Base-by-base conservation (phyloP, 2,113 vertebrate species). In the Gracilinanus agilis region DNA sequence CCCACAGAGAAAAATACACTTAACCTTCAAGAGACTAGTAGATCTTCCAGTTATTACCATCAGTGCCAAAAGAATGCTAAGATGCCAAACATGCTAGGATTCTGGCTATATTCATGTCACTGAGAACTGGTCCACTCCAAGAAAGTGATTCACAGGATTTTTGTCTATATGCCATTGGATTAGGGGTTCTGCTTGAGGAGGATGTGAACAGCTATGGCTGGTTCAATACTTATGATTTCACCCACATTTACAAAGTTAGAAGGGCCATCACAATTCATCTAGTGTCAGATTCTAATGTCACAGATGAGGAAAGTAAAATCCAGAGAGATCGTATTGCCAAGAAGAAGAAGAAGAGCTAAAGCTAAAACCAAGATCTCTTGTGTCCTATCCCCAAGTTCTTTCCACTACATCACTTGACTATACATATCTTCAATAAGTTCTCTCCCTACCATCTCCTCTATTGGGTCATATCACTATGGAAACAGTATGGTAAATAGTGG, bases 11-110 rank as follows among this genome's bases (percentile, higher is more conserved):
- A 75, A 94, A 16, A 58, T 2, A 19, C 55, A 67, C 4, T 54
- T 90, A 93, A 58, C 67, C 53, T 29, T 0, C 49, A 49, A 0
- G 0, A 29, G 92, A 24, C 44, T 34, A 25, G n/a, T 54, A 9
- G 24, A 89, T 88, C 13, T n/a, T 19, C 0, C 23, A 12, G 56
- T 54, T 92, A 94, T 25, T 55, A 54, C 0, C 0, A 23, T n/a
- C 27, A 4, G 90, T 53, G 55, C 88, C 67, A 83, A 19, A 83
- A 2, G n/a, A 75, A 5, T 49, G 49, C 49, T 49, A 49, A 49
- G 49, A 49, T 49, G 49, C 49, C 49, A 49, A 49, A 83, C 34
- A 40, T 5, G 1, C 21, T 83, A 83, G 13, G 40, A 83, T 83
- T 83, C 67, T 83, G 34, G n/a, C n/a, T 83, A 83, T n/a, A 75